Evolutionary conservation across 2,888 invertebrate genomes (phyloP).

Genomic region (Cheilosia vulpina): DNA sequence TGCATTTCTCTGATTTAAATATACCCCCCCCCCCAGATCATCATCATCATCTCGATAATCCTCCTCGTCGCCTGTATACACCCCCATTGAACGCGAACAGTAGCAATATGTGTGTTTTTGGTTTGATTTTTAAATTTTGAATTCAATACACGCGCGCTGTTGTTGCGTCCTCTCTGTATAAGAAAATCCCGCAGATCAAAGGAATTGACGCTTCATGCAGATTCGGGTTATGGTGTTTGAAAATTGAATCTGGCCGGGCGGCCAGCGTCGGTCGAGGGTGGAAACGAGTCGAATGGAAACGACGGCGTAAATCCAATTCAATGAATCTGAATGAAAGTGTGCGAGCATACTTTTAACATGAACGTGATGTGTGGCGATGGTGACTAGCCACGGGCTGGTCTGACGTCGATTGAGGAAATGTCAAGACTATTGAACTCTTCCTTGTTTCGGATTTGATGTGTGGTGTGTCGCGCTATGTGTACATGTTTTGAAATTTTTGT

Average conservation of each 20-base stretch:
- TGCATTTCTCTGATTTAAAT: constrained; percentile 21
- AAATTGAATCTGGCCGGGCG: constrained; percentile 30
- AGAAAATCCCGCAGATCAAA: constrained; percentile 49
- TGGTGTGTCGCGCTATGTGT: constrained; percentile 18
- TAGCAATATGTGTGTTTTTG: constrained; percentile 2
- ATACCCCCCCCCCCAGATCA: constrained; percentile 5
- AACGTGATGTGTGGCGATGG: constrained; percentile 2
- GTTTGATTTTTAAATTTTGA: constrained; percentile 35
- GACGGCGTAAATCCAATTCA: constrained; percentile 43
- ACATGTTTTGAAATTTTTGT: not conserved
- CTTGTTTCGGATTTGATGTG: constrained; percentile 7
- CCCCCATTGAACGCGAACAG: constrained; percentile 25
- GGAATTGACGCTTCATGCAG: constrained; percentile 45
- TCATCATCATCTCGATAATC: constrained; percentile 35
- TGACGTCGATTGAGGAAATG: constrained; percentile 58
- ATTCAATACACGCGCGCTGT: constrained; percentile 42
- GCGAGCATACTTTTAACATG: constrained; percentile 22
- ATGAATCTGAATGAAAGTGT: constrained; percentile 46
- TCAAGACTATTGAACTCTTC: constrained; percentile 61
- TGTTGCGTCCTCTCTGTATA: constrained; percentile 3
- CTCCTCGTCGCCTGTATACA: not conserved
- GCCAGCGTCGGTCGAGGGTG: constrained; percentile 1
- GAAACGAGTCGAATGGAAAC: constrained; percentile 36
- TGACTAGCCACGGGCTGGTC: constrained; percentile 14
- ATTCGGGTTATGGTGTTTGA: constrained; percentile 11